A percentile compares a stretch with the other conserved stretches of the same genome.
Evolutionary conservation across 2,888 invertebrate species (phyloP).

Genomic region (Hyposoter didymator): DNA sequence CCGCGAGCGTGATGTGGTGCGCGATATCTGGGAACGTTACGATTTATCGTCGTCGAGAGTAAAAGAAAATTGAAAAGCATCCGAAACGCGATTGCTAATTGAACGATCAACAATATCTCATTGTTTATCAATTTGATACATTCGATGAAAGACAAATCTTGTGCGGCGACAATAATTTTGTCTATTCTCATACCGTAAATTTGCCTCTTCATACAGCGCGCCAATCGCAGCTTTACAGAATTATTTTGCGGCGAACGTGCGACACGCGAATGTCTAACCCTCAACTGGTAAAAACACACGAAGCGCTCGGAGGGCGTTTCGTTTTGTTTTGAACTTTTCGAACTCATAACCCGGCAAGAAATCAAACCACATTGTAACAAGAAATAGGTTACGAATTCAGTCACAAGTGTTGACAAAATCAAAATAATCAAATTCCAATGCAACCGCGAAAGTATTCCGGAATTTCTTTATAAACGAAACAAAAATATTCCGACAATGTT

Average conservation of each 20-base stretch:
- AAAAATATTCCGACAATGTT: slow-evolving; percentile 43
- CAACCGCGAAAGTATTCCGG: background rate
- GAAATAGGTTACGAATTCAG: background rate
- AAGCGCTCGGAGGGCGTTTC: background rate
- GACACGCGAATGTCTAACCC: too few species aligned
- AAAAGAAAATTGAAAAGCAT: background rate
- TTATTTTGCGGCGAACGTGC: too few species aligned
- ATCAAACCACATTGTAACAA: background rate
- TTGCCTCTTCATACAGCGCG: too few species aligned
- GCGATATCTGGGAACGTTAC: background rate
- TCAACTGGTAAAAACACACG: too few species aligned
- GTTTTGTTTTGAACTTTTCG: background rate
- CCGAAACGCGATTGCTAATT: background rate
- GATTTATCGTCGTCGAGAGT: background rate
- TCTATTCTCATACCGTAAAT: too few species aligned
- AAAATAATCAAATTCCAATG: background rate
- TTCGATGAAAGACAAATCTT: background rate
- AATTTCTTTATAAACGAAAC: background rate
- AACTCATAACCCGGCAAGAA: background rate
- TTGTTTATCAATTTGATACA: background rate
- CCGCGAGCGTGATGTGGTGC: background rate
- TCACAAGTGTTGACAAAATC: background rate
- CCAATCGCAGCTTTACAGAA: too few species aligned
- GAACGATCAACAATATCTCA: background rate
- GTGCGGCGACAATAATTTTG: background rate